Base-by-base conservation (phyloP, 2,113 vertebrate species). In the Alces alces region DNA sequence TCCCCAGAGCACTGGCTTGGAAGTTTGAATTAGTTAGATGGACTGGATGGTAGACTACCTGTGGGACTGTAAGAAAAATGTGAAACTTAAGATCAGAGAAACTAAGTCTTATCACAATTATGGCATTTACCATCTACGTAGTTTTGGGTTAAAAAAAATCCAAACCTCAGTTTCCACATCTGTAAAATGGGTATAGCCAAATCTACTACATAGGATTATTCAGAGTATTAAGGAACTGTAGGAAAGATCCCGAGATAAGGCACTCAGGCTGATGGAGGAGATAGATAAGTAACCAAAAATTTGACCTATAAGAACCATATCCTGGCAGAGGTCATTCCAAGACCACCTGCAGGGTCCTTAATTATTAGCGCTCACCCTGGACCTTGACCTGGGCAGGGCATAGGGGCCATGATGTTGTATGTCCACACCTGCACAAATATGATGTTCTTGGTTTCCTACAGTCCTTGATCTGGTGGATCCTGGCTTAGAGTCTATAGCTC, bases 151-250 rank as follows among this genome's bases (percentile, higher is more conserved):
- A 36, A 83, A 83, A 83, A 83, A 55, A 64, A 33, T 36, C n/a
- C 11, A n/a, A 78, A 70, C 52, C n/a, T 96, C 57, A 58, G 66
- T 89, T 85, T 97, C 52, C 45, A 57, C 21, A 86, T 43, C 55
- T 93, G 19, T 89, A 82, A 88, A 96, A 54, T 93, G 70, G n/a
- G 23, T 55, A 45, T 52, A 91, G n/a, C 23, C 45, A 5, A 33
- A 61, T 27, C 19, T 83, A 19, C 33, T 19, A 27, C 12, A 43
- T 13, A 55, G 36, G 14, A 28, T 64, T 33, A 15, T 25, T 86
- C 17, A 76, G 16, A 79, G 5, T 88, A 17, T 52, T 57, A 93
- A 93, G 93, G 17, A 83, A 87, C 27, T 78, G 17, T 33, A 52
- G 87, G 50, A 89, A 60, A 66, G n/a, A 96, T n/a, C 39, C 54